Base-by-base conservation (phyloP, 2,888 invertebrate genomes). In the Julus scandinavius region DNA sequence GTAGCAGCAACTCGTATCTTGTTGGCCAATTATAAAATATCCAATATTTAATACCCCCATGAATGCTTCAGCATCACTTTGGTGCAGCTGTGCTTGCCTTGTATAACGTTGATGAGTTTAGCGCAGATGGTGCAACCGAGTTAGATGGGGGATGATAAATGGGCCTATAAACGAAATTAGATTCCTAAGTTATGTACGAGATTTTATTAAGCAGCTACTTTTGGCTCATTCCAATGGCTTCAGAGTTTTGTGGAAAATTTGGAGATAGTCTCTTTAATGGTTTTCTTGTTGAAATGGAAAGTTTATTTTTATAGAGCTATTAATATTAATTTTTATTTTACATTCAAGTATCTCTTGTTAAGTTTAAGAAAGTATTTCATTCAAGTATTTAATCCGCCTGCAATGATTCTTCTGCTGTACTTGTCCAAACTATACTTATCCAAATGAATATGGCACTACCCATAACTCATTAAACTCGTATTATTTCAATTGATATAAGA, bases 171-270 rank as follows among this genome's bases (percentile, higher is more conserved):
- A 80, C 80, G 80, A 80, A 80, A 80, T 80, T 80, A 80, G 80
- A 80, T 80, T 80, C 80, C 29, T 80, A 80, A 80, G 80, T 80
- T 80, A 80, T 80, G 80, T 80, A 40, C 80, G 80, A 80, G 80
- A 80, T 80, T 80, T 80, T 80, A 80, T 40, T 54, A 80, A 80
- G 80, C 38, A 38, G 80, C 80, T 40, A 80, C 80, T 38, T 80
- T 80, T 80, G 7, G 13, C 80, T 9, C 80, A 13, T 38, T 80
- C 80, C 38, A 80, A 80, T 38, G 80, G 80, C 38, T 38, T 40
- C 13, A 11, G 38, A 13, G 38, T 38, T 80, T 80, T 80, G 11
- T 38, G 38, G 4, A 15, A 80, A 80, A 40, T 80, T 13, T 80
- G 38, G 38, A 80, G 13, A 80, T 80, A 80, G 80, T 80, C 80